phyloP scores from a whole-genome alignment of 1,140 invertebrate genomes.

The Hylaeus anthracinus region DNA sequence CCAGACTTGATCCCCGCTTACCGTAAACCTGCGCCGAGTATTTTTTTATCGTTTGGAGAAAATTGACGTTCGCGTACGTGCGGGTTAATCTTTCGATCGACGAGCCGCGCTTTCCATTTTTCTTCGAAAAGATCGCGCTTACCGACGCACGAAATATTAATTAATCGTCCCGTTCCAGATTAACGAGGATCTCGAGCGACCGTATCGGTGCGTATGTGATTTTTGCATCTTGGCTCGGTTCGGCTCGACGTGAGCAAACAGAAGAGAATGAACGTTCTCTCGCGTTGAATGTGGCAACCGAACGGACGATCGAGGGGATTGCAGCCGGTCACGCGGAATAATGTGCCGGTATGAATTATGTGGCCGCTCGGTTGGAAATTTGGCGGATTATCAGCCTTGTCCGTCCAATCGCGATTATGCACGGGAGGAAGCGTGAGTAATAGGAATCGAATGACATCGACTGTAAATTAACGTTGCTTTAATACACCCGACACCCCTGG shows the following conservation, averaged over 20 bases:
- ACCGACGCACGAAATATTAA: too few species aligned
- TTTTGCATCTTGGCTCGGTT: neutral
- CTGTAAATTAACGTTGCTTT: slow-evolving; percentile 22
- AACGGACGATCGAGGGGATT: slow-evolving; percentile 13
- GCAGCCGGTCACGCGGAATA: slow-evolving; percentile 30
- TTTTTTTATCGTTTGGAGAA: neutral
- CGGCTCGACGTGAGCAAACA: neutral
- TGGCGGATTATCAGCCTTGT: slow-evolving; percentile 42
- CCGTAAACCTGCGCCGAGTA: neutral
- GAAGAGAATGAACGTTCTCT: too few species aligned
- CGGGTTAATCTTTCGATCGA: neutral
- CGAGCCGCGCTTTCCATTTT: neutral
- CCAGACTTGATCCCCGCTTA: neutral
- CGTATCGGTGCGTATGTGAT: neutral
- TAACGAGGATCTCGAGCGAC: neutral
- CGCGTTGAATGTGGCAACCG: neutral
- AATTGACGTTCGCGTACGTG: neutral
- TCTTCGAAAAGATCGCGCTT: neutral
- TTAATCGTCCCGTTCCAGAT: neutral
- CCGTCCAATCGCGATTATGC: slow-evolving; percentile 2
- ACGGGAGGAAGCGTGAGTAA: neutral
- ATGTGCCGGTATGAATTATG: slow-evolving; percentile 55
- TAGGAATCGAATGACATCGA: slow-evolving; percentile 14
- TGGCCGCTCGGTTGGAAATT: slow-evolving; percentile 52
- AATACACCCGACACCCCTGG: neutral